These are phyloP conservation scores for Xestia xanthographa DNA, from an alignment of 2,888 invertebrate species.

Conservation along the genomic window DNA sequence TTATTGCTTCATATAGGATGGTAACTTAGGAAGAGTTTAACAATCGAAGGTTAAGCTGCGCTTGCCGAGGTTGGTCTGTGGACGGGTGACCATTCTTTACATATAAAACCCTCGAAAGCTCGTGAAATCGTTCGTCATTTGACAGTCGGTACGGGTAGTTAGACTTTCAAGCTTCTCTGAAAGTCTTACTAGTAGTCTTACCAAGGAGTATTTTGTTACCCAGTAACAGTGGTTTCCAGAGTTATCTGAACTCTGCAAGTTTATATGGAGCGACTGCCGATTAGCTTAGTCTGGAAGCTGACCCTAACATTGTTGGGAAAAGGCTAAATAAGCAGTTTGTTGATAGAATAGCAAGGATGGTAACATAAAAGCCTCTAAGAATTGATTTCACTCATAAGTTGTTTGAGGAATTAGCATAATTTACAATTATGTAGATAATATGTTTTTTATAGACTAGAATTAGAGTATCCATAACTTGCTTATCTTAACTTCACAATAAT, in stretches of 20 bases:
- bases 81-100: neutral
- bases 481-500: neutral
- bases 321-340: neutral
- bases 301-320: neutral
- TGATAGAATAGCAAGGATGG: neutral
- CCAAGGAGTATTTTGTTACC: neutral
- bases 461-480: neutral
- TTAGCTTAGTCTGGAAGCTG: neutral
- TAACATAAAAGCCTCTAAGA: neutral
- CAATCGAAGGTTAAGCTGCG: neutral
- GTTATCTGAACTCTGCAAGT: neutral
- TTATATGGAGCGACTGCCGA: neutral
- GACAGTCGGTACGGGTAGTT: neutral
- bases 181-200: neutral
- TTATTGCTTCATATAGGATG: neutral
- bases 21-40: neutral
- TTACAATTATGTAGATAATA: neutral
- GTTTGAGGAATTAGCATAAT: slow-evolving; percentile 10
- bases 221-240: neutral
- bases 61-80: neutral
- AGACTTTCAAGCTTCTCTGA: too few relatives aligned
- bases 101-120: neutral
- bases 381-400: neutral
- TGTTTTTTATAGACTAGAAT: neutral
- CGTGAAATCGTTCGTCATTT: neutral